Conservation (phyloP, 1,140 invertebrate genomes). For the Leptoteleia sp. region DNA sequence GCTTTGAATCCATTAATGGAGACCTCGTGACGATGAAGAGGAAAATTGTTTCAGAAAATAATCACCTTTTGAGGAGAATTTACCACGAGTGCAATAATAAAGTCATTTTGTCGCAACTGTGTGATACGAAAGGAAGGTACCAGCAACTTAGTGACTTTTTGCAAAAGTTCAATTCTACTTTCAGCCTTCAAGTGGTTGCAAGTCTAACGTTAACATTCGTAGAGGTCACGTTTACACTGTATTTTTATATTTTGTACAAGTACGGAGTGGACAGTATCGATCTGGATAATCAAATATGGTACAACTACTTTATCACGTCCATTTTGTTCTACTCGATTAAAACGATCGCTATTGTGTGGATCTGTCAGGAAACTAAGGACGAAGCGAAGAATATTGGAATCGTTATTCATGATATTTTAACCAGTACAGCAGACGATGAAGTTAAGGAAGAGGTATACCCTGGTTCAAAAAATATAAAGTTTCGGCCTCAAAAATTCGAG, state of each 20-base stretch:
- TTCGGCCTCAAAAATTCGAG: no score
- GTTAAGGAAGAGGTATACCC: conserved; percentile 73
- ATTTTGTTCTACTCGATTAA: conserved; percentile 68
- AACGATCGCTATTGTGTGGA: conserved; percentile 63
- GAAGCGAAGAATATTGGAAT: conserved; percentile 67
- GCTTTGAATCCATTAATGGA: conserved; percentile 69
- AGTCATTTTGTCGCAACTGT: conserved; percentile 68
- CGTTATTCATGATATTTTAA: conserved; percentile 70
- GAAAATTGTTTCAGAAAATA: conserved; percentile 49
- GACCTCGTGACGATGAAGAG: conserved; percentile 63
- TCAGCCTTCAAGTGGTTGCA: conserved; percentile 68
- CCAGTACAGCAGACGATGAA: conserved; percentile 62
- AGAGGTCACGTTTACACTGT: conserved; percentile 73
- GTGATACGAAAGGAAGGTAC: conserved; percentile 67
- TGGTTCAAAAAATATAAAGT: no score
- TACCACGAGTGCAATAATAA: conserved; percentile 70
- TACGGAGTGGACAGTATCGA: background rate
- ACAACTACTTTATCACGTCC: conserved; percentile 51
- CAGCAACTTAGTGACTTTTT: conserved; percentile 69
- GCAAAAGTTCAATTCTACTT: conserved; percentile 70
- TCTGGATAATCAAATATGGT: conserved; percentile 68
- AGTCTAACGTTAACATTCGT: conserved; percentile 69
- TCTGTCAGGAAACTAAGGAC: conserved; percentile 71
- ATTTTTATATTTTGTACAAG: conserved; percentile 71
- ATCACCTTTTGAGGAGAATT: conserved; percentile 65